Base-by-base conservation (phyloP, 2,113 vertebrate species). In the Rhipidura dahli region DNA sequence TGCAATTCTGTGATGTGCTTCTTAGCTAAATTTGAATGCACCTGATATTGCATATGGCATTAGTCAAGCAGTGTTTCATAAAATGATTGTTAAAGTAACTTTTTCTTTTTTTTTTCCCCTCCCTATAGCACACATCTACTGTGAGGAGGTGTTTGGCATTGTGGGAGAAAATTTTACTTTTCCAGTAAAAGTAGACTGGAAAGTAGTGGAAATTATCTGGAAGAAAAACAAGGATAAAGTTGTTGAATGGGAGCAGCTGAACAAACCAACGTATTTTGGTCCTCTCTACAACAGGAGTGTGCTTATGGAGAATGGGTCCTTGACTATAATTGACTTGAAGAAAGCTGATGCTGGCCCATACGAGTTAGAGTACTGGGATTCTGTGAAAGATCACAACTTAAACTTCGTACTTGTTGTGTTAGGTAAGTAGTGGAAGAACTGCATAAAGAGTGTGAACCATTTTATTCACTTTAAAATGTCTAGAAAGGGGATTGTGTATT, bases 331-430 rank as follows among this genome's bases (percentile, higher is more conserved):
- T 69, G 61, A 73, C 23, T 60, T 96, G 87, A 3, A 73, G 27
- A 7, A 15, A 3, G 24, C 1, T 39, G 94, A 96, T 56, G 0
- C 28, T 61, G 96, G 63, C 13, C 1, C 0, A 3, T 96, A 96
- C 0, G 1, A 12, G 6, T 70, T 94, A 27, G 3, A 28, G 1
- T 72, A 39, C 28, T 0, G 44, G 7, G 9, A 15, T 92, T 57
- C 6, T 73, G 0, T 0, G 26, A 0, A 4, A 7, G 40, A 17
- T 15, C 28, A 0, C 14, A 0, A 2, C 3, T 68, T 66, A 16
- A 11, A 2, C 7, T 94, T 86, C 2, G 0, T 0, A 9, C 87
- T 96, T 50, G 0, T 0, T 63, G 93, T 96, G 14, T 63, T 89
- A 33, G 54, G 94, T 95, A 94, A 95, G 93, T 94, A 78, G 40